phyloP scores from a whole-genome alignment of 1,140 invertebrate genomes.

The Diorhabda elongata region DNA sequence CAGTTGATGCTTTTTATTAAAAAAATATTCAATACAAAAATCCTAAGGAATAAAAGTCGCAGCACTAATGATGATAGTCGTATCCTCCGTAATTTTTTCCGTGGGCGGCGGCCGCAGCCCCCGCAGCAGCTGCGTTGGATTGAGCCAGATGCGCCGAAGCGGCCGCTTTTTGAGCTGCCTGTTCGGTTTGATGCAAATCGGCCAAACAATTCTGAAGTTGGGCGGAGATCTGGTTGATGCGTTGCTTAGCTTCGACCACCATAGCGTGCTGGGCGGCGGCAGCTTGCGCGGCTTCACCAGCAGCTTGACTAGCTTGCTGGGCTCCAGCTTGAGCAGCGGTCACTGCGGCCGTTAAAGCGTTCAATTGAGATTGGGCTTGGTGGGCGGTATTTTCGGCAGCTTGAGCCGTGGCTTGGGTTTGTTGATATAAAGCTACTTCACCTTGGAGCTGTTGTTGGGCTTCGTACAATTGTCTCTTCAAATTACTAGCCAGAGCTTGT shows the following conservation, averaged over 20 bases:
- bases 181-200: slow-evolving; percentile 31
- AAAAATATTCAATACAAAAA: not conserved
- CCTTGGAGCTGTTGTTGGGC: slow-evolving; percentile 31
- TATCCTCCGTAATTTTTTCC: not conserved
- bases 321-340: slow-evolving; percentile 32
- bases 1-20: not conserved
- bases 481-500: slow-evolving; percentile 31
- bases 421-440: slow-evolving; percentile 32
- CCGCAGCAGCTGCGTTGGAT: slow-evolving; percentile 14
- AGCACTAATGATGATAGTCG: not conserved
- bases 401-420: slow-evolving; percentile 28
- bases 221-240: slow-evolving; percentile 21
- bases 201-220: slow-evolving; percentile 27
- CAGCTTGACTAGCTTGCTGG: slow-evolving; percentile 27
- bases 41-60: not conserved
- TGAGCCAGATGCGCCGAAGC: slow-evolving; percentile 6
- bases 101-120: slow-evolving; percentile 5
- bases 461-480: slow-evolving; percentile 30
- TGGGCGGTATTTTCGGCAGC: slow-evolving; percentile 30
- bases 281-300: slow-evolving; percentile 30
- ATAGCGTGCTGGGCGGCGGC: slow-evolving; percentile 34
- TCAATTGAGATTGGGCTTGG: slow-evolving; percentile 30
- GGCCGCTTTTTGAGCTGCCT: slow-evolving; percentile 14
- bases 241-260: slow-evolving; percentile 33
- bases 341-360: slow-evolving; percentile 28